These are phyloP conservation scores for Anguilla megastoma DNA, from an alignment of 2,797 vertebrate species.

Conservation along the genomic window DNA sequence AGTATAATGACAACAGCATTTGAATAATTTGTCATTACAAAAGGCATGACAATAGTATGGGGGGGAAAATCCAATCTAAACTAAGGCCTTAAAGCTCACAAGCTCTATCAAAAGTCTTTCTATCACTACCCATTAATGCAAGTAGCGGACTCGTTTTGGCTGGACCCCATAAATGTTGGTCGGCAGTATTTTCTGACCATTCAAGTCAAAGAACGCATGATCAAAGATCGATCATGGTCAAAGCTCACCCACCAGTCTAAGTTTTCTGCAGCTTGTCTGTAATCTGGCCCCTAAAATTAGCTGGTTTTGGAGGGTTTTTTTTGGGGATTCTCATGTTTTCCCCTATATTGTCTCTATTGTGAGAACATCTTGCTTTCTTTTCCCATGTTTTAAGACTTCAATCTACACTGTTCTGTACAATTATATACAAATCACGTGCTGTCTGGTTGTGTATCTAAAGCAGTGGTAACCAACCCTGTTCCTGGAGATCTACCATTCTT, in stretches of 20 bases:
- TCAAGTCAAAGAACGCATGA: slow-evolving; percentile 9
- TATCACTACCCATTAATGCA: slow-evolving; percentile 36
- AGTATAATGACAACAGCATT: slow-evolving; percentile 44
- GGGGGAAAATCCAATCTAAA: slow-evolving; percentile 48
- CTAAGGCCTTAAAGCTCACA: slow-evolving; percentile 57
- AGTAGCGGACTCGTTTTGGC: neutral
- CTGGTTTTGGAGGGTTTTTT: neutral
- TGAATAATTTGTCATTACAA: slow-evolving; percentile 47
- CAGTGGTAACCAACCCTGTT: no score
- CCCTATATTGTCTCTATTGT: slow-evolving; percentile 38
- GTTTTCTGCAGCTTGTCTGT: neutral
- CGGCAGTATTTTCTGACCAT: neutral
- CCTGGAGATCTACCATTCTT: no score
- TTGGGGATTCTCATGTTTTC: neutral
- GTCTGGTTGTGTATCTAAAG: slow-evolving; percentile 27
- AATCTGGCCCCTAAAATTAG: slow-evolving; percentile 2
- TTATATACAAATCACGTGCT: slow-evolving; percentile 58
- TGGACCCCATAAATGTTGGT: neutral
- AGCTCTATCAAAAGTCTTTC: slow-evolving; percentile 37
- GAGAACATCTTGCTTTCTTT: slow-evolving; percentile 41
- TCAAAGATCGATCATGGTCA: slow-evolving; percentile 16
- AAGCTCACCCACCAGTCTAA: neutral
- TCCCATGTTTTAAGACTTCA: slow-evolving; percentile 45
- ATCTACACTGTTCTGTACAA: slow-evolving; percentile 63
- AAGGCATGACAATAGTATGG: slow-evolving; percentile 46